Evolutionary conservation across 2,113 vertebrate species (phyloP).

Genomic region (Heterotilapia buettikoferi): DNA sequence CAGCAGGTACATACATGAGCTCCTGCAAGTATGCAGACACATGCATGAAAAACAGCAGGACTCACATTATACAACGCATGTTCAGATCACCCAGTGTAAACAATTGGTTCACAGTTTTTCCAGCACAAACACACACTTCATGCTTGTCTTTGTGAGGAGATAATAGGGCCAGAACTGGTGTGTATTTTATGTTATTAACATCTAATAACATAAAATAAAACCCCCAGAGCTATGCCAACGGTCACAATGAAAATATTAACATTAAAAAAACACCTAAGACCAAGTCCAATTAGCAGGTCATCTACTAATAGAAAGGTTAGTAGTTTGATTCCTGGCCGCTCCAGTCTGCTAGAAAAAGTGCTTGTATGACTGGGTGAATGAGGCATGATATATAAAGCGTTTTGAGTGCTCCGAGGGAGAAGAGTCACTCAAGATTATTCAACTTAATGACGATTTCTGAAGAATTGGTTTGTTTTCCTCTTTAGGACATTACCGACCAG

Average conservation of each 20-base stretch:
- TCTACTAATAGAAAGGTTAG: not conserved
- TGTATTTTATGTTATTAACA: not conserved
- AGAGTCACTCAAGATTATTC: not conserved
- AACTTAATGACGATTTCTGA: not conserved
- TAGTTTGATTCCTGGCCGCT: not conserved
- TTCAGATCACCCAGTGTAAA: not conserved
- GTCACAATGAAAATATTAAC: not conserved
- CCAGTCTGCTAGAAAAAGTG: not conserved
- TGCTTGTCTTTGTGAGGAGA: not conserved
- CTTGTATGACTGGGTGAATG: not conserved
- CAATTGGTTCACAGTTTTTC: not conserved
- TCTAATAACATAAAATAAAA: not conserved
- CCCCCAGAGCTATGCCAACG: not conserved
- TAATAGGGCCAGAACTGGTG: not conserved
- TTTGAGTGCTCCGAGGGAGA: not conserved
- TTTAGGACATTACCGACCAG: not conserved
- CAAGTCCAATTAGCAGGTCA: not conserved
- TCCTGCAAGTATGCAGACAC: not conserved
- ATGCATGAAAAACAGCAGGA: not conserved
- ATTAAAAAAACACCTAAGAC: not conserved
- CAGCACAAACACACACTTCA: not conserved
- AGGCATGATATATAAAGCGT: not conserved
- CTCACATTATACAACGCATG: not conserved
- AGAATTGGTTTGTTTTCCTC: not conserved
- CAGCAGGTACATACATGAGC: conserved; percentile 3